phyloP scores from a whole-genome alignment of 2,888 invertebrate species.

The Plagodis dolabraria region DNA sequence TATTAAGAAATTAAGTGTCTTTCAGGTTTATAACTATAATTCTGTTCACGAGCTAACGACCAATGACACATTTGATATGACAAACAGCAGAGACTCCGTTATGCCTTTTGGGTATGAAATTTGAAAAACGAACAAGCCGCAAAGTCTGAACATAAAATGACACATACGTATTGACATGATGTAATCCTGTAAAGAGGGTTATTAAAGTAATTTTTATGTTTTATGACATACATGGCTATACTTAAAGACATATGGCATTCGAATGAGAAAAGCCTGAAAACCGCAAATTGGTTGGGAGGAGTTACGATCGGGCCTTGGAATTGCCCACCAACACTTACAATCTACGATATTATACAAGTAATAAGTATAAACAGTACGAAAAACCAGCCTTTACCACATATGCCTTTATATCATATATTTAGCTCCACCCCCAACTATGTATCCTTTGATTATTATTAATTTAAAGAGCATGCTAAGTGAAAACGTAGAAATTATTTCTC shows the following conservation, averaged over 20 bases:
- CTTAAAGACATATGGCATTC: slow-evolving; percentile 64
- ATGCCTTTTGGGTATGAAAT: background rate
- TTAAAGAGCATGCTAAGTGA: no score
- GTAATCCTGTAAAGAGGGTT: slow-evolving; percentile 31
- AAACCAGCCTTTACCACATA: no score
- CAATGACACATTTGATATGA: no score
- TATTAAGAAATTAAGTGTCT: no score
- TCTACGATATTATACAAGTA: background rate
- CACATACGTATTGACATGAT: slow-evolving; percentile 10
- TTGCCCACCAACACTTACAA: slow-evolving; percentile 21
- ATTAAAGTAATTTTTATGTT: slow-evolving; percentile 67
- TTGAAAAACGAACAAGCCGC: background rate
- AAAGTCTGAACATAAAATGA: slow-evolving; percentile 18
- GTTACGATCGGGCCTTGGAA: slow-evolving; percentile 17
- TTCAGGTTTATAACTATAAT: no score
- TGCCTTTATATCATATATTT: no score
- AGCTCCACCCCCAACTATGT: no score
- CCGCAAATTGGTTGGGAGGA: slow-evolving; percentile 54
- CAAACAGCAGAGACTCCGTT: no score
- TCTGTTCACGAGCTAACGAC: no score
- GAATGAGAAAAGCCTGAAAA: slow-evolving; percentile 64
- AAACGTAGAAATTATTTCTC: no score
- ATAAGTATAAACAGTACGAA: background rate
- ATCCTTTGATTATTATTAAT: no score
- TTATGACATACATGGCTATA: slow-evolving; percentile 47